Percentiles rank a stretch among this genome's conserved stretches.
Conservation (phyloP, 2,888 invertebrate species). For the Halictus ligatus region DNA sequence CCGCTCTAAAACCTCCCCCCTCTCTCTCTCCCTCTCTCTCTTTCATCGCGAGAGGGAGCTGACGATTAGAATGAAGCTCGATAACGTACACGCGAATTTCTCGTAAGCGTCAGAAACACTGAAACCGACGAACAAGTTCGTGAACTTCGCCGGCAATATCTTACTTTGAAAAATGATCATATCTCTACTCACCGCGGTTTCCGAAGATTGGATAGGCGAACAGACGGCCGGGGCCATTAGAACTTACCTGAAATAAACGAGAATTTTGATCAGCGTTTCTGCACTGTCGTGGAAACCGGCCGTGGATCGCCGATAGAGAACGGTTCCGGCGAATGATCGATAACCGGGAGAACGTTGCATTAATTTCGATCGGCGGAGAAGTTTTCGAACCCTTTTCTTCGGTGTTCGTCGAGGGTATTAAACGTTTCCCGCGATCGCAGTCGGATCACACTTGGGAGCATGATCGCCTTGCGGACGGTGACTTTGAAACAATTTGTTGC, state of each 20-base stretch:
- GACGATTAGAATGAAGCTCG: conserved; percentile 55
- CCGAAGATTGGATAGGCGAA: conserved; percentile 28
- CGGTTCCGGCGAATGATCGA: not conserved
- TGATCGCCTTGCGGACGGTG: no score
- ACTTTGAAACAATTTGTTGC: not conserved
- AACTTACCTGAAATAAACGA: conserved; percentile 64
- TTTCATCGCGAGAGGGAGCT: not conserved
- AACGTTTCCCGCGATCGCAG: not conserved
- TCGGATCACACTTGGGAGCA: not conserved
- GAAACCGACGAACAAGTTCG: conserved; percentile 46
- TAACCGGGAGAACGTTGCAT: not conserved
- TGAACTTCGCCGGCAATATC: conserved; percentile 30
- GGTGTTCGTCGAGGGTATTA: not conserved
- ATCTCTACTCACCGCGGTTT: conserved; percentile 46
- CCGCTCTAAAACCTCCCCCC: conserved; percentile 31
- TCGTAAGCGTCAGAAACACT: conserved; percentile 44
- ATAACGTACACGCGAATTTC: conserved; percentile 52
- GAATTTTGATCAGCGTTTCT: conserved; percentile 43
- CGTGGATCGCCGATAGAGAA: conserved; percentile 13
- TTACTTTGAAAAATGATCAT: conserved; percentile 44
- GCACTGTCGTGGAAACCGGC: not conserved
- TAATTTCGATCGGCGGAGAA: not conserved
- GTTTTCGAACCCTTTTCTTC: not conserved
- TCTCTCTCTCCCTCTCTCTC: not conserved
- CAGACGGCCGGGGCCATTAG: conserved; percentile 12